These are phyloP conservation scores for Caenorhabditis wallacei DNA, from an alignment of 2,888 invertebrate genomes.

Conservation along the genomic window DNA sequence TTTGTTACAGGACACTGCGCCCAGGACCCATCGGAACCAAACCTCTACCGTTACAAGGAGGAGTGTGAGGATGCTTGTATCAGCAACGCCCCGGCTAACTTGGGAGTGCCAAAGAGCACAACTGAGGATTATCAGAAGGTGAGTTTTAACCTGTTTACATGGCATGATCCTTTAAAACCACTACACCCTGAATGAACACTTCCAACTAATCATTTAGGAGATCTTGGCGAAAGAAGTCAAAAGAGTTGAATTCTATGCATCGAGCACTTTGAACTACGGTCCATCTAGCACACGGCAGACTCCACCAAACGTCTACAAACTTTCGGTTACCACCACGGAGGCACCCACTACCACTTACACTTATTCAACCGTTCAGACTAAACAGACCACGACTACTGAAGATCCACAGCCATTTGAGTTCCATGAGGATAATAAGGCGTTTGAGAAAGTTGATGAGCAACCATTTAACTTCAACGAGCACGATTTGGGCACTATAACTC, in stretches of 20 bases:
- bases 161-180: conserved; percentile 34
- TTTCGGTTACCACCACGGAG: conserved; percentile 8
- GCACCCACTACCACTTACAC: conserved; percentile 33
- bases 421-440: conserved; percentile 19
- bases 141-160: neutral
- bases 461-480: conserved; percentile 56
- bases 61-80: conserved; percentile 83
- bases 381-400: conserved; percentile 39
- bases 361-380: conserved; percentile 10
- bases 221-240: conserved; percentile 60
- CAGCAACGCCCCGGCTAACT: conserved; percentile 66
- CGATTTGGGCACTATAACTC: conserved; percentile 39
- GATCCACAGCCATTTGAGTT: conserved; percentile 54
- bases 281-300: neutral
- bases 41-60: conserved; percentile 83
- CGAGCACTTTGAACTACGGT: conserved; percentile 41
- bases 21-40: conserved; percentile 80
- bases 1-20: conserved; percentile 81
- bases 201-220: conserved; percentile 38
- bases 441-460: conserved; percentile 51
- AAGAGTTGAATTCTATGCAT: conserved; percentile 54
- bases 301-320: conserved; percentile 18
- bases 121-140: conserved; percentile 63
- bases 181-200: neutral
- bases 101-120: conserved; percentile 66